Evolutionary conservation across 2,113 vertebrate genomes (phyloP).

Genomic region (Rallus limicola): DNA sequence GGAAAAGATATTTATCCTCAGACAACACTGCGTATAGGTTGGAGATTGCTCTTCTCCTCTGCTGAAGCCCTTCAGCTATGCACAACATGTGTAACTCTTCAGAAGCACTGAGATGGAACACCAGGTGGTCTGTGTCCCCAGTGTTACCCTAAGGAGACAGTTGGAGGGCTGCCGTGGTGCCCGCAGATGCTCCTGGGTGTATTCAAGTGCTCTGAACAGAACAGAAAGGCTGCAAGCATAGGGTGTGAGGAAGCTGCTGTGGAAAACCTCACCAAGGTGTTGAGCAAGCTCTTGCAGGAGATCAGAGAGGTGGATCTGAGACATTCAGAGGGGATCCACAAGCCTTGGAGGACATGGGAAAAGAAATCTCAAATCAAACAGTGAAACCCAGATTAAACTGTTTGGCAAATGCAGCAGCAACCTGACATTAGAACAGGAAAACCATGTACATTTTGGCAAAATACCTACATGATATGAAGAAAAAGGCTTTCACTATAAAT

Average conservation of each 20-base stretch:
- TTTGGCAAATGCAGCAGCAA: not conserved
- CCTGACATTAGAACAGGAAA: not conserved
- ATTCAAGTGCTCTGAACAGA: not conserved
- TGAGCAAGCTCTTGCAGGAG: not conserved
- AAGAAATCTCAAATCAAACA: not conserved
- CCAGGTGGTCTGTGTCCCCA: not conserved
- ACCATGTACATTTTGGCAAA: not conserved
- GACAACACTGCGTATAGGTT: not conserved
- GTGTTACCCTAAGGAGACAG: not conserved
- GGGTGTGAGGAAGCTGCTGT: not conserved
- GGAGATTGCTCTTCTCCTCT: not conserved
- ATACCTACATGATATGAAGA: not conserved
- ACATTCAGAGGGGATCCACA: not conserved
- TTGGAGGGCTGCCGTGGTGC: rapidly evolving
- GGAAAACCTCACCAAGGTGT: not conserved
- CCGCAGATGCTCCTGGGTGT: rapidly evolving
- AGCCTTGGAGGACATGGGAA: not conserved
- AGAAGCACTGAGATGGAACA: not conserved
- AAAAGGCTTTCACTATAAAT: not conserved
- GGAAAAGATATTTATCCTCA: not conserved
- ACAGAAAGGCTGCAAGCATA: not conserved
- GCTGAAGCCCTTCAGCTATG: not conserved
- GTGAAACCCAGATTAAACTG: not conserved
- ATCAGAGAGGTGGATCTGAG: rapidly evolving
- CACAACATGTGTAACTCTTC: not conserved